These are phyloP conservation scores for Apogon talboti DNA, from an alignment of 2,797 vertebrate species.

Conservation along the genomic window DNA sequence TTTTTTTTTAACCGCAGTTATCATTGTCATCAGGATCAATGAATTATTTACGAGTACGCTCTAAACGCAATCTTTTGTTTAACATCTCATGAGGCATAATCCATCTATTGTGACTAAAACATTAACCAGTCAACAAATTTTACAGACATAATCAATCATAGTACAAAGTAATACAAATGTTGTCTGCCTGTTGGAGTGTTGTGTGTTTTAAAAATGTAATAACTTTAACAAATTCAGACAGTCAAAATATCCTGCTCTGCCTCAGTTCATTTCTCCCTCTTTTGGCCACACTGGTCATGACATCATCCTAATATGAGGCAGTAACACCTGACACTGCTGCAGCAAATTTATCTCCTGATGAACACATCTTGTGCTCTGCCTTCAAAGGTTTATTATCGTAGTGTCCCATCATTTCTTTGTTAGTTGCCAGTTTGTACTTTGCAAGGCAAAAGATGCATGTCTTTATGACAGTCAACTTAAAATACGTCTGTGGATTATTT, in stretches of 20 bases:
- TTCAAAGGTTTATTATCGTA: constrained; percentile 9
- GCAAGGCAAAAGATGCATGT: constrained; percentile 1
- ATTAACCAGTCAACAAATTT: neutral
- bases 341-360: constrained; percentile 26
- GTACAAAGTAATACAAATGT: neutral
- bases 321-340: constrained; percentile 1
- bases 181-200: neutral
- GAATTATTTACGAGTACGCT: neutral
- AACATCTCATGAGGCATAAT: neutral
- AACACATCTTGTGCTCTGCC: constrained; percentile 14
- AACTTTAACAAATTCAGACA: neutral
- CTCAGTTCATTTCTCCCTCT: neutral
- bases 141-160: neutral
- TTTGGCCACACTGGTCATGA: constrained; percentile 11
- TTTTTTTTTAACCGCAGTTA: neutral
- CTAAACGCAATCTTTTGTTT: constrained; percentile 1
- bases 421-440: constrained; percentile 3
- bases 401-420: constrained; percentile 17
- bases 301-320: constrained; percentile 19
- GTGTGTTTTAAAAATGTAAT: neutral
- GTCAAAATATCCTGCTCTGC: neutral
- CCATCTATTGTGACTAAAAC: neutral
- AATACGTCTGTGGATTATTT: neutral
- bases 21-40: neutral
- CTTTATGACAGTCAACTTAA: neutral